Base-by-base conservation (phyloP, 2,113 vertebrate species). In the Ovis canadensis region DNA sequence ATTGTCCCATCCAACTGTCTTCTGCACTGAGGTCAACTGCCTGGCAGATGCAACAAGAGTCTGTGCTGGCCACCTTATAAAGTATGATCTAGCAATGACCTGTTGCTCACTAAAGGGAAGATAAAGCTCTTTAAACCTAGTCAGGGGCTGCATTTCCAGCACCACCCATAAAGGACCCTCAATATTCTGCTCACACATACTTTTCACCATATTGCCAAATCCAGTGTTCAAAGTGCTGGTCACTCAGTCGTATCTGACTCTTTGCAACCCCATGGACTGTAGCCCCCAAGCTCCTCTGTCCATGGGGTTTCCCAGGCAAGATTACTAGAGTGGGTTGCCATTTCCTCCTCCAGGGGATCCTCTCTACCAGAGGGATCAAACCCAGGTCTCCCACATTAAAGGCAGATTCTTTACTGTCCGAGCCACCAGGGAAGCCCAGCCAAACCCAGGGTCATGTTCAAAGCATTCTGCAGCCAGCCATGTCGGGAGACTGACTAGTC, bases 101-200 rank as follows among this genome's bases (percentile, higher is more conserved):
- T n/a, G 17, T 36, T 57, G 82, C 23, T 16, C 2, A 2, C 6
- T 6, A 48, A 52, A 29, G 62, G 40, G 33, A 74, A 40, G 48
- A 25, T 21, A 29, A 13, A 25, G 1, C 13, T 71, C 17, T 27
- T 60, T 33, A 59, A 71, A 29, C 62, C 17, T 54, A 5, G 16
- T 23, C 9, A 19, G 17, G 7, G 48, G 19, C 40, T 3, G 0
- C 12, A n/a, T 45, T 15, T 36, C 45, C 36, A 31, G 33, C 13
- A 4, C 3, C 0, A 8, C 21, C 43, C 0, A 2, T 13, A 40
- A 19, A 29, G n/a, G 7, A 7, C 62, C 77, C 25, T 62, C 11
- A 7, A 0, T 6, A 16, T 21, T 19, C 31, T 13, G 48, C 10
- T 77, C 31, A 23, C 1, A 9, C 14, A 1, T 4, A 10, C 7